Base-by-base conservation (phyloP, 2,113 vertebrate species). In the Syngnathus scovelli region DNA sequence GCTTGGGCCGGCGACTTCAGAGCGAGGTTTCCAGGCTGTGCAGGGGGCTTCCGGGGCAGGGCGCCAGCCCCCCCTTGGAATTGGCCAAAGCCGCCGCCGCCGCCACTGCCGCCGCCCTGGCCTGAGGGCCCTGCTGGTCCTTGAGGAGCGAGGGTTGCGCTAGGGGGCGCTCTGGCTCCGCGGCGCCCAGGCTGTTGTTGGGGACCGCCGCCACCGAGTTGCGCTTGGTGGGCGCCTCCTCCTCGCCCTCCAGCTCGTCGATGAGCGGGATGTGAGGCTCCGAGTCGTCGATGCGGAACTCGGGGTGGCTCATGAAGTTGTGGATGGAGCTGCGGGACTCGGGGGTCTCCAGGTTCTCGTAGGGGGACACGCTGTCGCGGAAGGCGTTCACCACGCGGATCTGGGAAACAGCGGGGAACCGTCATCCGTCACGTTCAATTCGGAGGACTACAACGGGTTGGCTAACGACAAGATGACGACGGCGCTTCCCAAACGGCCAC, bases 1-100 rank as follows among this genome's bases (percentile, higher is more conserved):
- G 27, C 27, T 33, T 3, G 27, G 27, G 27, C 2, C 27, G 67
- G 71, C 63, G 66, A 12, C 60, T 67, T 97, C 92, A 99, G 84
- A 99, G 94, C 43, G 95, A 98, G 83, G 97, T 99, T 91, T 99
- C 96, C 92, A 99, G 93, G 90, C 95, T 98, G 92, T 98, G 96
- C 87, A 98, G 92, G 43, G 97, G 97, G 91, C 95, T 99, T 84
- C 96, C 95, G 79, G 96, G 94, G 89, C 94, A 93, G 68, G 92
- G 93, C 82, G 93, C 93, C 88, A 92, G 75, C 5, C 80, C 78
- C 0, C 78, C 79, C 27, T 33, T 33, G 1, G 85, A 86, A 76
- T 84, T 85, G 46, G 78, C 37, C 23, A 83, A 90, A 85, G 90
- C 87, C 78, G 61, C 21, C 90, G 90, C 89, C 94, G 27, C 27